These are phyloP conservation scores for Epizoanthus illoricatus DNA, from an alignment of 92 coral and sea anemone genomes.

Conservation along the genomic window DNA sequence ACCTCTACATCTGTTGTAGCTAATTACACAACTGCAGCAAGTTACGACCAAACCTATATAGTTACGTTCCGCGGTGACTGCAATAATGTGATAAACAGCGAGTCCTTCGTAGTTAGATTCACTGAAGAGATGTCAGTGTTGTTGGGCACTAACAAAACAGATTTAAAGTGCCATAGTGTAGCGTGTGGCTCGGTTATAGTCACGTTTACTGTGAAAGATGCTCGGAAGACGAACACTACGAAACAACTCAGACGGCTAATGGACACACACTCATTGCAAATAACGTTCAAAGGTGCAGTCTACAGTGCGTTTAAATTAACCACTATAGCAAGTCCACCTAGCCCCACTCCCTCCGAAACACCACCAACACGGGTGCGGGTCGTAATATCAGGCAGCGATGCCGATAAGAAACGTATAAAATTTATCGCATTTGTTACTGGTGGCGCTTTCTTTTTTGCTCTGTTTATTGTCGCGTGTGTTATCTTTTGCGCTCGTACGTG, in stretches of 20 bases:
- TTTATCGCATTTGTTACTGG: slow-evolving; percentile 10
- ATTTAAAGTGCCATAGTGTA: slow-evolving; percentile 50
- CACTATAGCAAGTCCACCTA: background rate
- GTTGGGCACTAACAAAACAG: slow-evolving; percentile 35
- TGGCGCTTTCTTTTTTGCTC: slow-evolving; percentile 35
- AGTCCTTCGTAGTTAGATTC: slow-evolving; percentile 47
- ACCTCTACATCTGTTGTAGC: background rate
- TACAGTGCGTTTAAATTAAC: slow-evolving; percentile 57
- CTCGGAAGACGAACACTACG: slow-evolving; percentile 39
- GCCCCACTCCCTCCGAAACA: background rate
- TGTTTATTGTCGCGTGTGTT: slow-evolving; percentile 30
- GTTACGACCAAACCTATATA: slow-evolving; percentile 43
- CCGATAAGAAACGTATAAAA: slow-evolving; percentile 26
- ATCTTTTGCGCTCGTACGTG: slow-evolving; percentile 25
- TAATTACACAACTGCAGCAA: slow-evolving; percentile 1
- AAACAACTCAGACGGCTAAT: slow-evolving; percentile 45
- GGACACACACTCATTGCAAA: slow-evolving; percentile 38
- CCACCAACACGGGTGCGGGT: slow-evolving; percentile 1
- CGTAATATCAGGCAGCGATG: background rate
- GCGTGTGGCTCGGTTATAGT: slow-evolving; percentile 70
- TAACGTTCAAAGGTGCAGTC: slow-evolving; percentile 48
- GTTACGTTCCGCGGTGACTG: slow-evolving; percentile 63
- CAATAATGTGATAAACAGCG: slow-evolving; percentile 28
- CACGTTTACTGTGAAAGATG: slow-evolving; percentile 46
- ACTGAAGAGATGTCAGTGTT: slow-evolving; percentile 40